Percentiles rank a stretch among this genome's conserved stretches.
Evolutionary conservation across 1,140 invertebrate species (phyloP).

Genomic region (Patella vulgata): DNA sequence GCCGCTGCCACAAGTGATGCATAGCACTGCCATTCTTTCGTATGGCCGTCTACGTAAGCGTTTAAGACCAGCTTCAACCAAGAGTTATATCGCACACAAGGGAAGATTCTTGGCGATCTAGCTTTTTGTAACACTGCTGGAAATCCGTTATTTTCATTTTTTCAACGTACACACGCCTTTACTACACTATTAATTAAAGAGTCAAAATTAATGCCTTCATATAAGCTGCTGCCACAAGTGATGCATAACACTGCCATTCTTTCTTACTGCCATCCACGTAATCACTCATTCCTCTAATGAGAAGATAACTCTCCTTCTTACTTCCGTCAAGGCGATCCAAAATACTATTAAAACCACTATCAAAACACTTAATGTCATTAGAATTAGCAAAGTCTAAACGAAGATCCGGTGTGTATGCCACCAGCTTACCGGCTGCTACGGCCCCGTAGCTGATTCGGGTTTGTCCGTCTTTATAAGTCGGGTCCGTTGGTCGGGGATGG

Average conservation of each 20-base stretch:
- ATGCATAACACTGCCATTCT: slow-evolving; percentile 95
- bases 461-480: slow-evolving; percentile 38
- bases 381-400: slow-evolving; percentile 70
- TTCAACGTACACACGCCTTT: too few relatives aligned
- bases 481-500: slow-evolving; percentile 53
- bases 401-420: slow-evolving; percentile 73
- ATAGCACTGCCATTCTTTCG: slow-evolving; percentile 95
- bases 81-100: too few relatives aligned
- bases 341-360: slow-evolving; percentile 90
- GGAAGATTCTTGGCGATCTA: too few relatives aligned
- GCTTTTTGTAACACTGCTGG: too few relatives aligned
- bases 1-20: slow-evolving; percentile 89
- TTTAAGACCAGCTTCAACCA: too few relatives aligned
- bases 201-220: slow-evolving; percentile 85
- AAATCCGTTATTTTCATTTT: too few relatives aligned
- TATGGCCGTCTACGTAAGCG: slow-evolving; percentile 92
- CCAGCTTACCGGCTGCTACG: slow-evolving; percentile 80
- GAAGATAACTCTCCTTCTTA: slow-evolving; percentile 83
- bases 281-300: slow-evolving; percentile 88
- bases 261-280: slow-evolving; percentile 93
- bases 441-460: slow-evolving; percentile 80
- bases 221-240: slow-evolving; percentile 89
- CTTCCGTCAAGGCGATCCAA: slow-evolving; percentile 83
- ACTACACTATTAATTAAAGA: too few relatives aligned
- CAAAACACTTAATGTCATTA: slow-evolving; percentile 85